Base-by-base conservation (phyloP, 2,888 invertebrate species). In the Neuroscelio doddi region DNA sequence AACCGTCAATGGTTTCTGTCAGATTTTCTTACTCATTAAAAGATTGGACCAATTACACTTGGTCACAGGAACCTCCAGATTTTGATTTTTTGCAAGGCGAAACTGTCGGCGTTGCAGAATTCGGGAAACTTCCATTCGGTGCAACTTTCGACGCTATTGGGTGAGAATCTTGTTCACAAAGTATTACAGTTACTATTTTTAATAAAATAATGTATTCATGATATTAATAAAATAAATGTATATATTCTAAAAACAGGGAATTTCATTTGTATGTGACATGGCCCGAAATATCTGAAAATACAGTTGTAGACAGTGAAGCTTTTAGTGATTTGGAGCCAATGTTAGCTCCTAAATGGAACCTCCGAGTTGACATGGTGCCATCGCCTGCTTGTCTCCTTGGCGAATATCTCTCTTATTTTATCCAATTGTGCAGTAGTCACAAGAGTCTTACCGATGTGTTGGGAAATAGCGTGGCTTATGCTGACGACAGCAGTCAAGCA, bases 291-390 rank as follows among this genome's bases (percentile, higher is more conserved):
- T 89, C 92, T 1, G 97, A 96, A 82, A 92, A 93, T 81, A 89
- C 93, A 58, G 91, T 96, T 17, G 90, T 95, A 1, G 98, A 98
- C 80, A 94, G 93, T 65, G 93, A 94, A 71, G 90, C 90, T 67
- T 94, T 93, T 83, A 92, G 94, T 14, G 96, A 97, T 83, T 91
- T 98, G 75, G 92, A 96, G 80, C 95, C 97, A 1, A 83, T 89
- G 39, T 87, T 89, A 88, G 89, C 96, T 77, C 93, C 93, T 0
- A 88, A 90, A 55, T 97, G 96, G 96, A 90, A 90, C 0, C 86
- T 91, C 9, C 89, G 89, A 67, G 86, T 90, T 5, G 88, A 89
- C 80, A 89, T 91, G 84, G 88, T 89, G 15, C 89, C 91, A 10
- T 88, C 90, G 52, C 90, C 92, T 0, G 87, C 89, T 15, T 94